phyloP scores from a whole-genome alignment of 2,113 vertebrate species.

The Seriola rivoliana region DNA sequence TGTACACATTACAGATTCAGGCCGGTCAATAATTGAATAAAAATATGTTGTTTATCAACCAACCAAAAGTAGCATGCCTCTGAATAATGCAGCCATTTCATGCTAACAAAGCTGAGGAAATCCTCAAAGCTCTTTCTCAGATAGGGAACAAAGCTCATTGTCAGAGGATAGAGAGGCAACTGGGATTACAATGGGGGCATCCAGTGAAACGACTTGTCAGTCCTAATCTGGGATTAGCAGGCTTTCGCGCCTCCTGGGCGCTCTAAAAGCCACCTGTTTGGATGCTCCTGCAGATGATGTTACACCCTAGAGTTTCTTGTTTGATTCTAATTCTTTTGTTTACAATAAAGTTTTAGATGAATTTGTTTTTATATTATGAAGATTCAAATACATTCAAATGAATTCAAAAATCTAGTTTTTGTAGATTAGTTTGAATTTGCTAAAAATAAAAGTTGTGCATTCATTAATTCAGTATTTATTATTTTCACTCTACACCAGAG shows the following conservation, averaged over 20 bases:
- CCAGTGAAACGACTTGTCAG: conserved; percentile 75
- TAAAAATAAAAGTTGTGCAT: background rate
- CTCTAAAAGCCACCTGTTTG: conserved; percentile 81
- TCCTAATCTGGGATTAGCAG: conserved; percentile 80
- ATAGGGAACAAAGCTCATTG: conserved; percentile 76
- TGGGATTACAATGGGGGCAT: conserved; percentile 73
- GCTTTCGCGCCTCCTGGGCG: conserved; percentile 66
- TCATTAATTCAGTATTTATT: background rate
- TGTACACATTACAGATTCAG: conserved; percentile 73
- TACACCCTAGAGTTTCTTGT: conserved; percentile 40
- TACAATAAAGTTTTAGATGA: conserved; percentile 14
- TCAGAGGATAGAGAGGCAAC: conserved; percentile 66
- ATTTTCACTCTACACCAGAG: too few species aligned
- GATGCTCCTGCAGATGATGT: conserved; percentile 59
- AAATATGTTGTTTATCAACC: conserved; percentile 66
- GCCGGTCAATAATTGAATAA: conserved; percentile 75
- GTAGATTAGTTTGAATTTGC: background rate
- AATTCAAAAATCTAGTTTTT: background rate
- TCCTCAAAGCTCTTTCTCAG: conserved; percentile 52
- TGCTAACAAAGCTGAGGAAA: conserved; percentile 60
- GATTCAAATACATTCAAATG: background rate
- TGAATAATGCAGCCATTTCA: conserved; percentile 79
- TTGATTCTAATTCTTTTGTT: conserved; percentile 51
- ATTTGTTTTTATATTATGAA: background rate
- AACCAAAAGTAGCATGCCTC: conserved; percentile 50